Conservation (phyloP, 2,113 vertebrate species). For the Zootoca vivipara region DNA sequence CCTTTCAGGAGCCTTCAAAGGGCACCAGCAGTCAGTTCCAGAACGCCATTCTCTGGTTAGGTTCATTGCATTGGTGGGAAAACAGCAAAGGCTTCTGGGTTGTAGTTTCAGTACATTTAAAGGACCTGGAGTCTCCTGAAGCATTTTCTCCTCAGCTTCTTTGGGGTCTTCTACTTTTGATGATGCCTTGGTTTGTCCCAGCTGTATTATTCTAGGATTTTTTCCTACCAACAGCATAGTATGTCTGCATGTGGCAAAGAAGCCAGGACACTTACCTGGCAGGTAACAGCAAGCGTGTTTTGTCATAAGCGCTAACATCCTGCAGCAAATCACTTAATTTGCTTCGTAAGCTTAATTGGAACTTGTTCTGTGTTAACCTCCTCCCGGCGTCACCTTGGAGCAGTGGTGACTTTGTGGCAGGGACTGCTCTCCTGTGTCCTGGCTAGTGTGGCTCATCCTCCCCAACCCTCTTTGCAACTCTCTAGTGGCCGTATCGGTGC, state of each 20-base stretch:
- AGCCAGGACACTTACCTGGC: background rate
- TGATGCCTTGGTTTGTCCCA: background rate
- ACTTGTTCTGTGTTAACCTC: background rate
- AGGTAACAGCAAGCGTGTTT: background rate
- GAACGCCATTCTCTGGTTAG: background rate
- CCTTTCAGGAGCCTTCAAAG: background rate
- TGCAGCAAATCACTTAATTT: no score
- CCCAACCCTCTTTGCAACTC: background rate
- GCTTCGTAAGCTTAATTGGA: background rate
- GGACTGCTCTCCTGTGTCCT: background rate
- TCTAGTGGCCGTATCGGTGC: slow-evolving; percentile 89
- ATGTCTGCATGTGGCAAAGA: background rate
- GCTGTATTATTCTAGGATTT: background rate
- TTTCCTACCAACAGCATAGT: background rate
- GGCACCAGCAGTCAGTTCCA: background rate
- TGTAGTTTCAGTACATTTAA: background rate
- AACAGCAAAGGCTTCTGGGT: background rate
- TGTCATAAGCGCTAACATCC: no score
- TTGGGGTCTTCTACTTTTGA: background rate
- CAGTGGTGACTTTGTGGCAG: background rate
- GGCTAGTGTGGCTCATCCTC: background rate
- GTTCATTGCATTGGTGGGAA: background rate
- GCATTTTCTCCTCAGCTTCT: background rate
- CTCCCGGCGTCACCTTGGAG: background rate
- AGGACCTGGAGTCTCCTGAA: background rate